Evolutionary conservation across 2,113 vertebrate species (phyloP).

Genomic region (Raja brachyura): DNA sequence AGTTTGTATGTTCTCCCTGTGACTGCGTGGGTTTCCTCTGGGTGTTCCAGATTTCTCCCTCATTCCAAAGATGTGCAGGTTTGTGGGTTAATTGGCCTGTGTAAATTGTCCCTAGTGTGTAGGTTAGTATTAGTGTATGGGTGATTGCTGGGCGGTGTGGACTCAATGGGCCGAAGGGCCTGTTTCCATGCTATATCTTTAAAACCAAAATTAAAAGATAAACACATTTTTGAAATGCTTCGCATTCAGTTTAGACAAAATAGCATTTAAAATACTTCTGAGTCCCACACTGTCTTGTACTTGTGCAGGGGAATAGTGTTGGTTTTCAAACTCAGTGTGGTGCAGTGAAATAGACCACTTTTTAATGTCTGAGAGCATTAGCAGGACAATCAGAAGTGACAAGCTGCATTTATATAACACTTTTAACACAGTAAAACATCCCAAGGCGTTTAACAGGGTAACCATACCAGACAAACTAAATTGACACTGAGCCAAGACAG

Average conservation of each 20-base stretch:
- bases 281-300: neutral
- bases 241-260: neutral
- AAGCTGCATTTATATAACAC: neutral
- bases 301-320: neutral
- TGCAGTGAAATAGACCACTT: neutral
- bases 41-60: too few relatives aligned
- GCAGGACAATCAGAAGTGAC: constrained; percentile 1
- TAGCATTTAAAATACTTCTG: neutral
- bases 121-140: too few relatives aligned
- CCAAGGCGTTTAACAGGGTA: neutral
- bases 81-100: too few relatives aligned
- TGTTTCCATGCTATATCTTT: too few relatives aligned
- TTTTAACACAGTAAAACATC: neutral
- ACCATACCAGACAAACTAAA: neutral
- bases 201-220: neutral
- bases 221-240: neutral
- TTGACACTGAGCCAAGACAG: neutral
- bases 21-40: too few relatives aligned
- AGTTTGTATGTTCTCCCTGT: too few relatives aligned
- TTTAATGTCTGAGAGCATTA: neutral
- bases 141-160: too few relatives aligned
- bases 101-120: too few relatives aligned
- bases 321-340: neutral
- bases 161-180: too few relatives aligned
- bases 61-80: too few relatives aligned